Conservation (phyloP, 2,888 invertebrate genomes). For the Peribatodes rhomboidaria region DNA sequence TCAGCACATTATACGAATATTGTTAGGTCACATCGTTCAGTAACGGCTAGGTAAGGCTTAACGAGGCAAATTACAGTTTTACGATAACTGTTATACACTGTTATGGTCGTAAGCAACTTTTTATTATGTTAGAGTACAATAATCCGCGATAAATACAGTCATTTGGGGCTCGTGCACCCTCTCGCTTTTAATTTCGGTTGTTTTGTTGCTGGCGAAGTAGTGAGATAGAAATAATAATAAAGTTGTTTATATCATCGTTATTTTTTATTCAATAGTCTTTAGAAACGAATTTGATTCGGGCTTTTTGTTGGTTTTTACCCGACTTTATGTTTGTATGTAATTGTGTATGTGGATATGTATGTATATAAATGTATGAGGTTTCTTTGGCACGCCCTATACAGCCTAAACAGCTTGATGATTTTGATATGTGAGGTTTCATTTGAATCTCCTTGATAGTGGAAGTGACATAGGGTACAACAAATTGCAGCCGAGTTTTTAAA, state of each 20-base stretch:
- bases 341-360: too few relatives aligned
- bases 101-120: constrained; percentile 27
- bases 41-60: constrained; percentile 10
- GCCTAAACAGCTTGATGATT: too few relatives aligned
- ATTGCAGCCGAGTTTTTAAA: too few relatives aligned
- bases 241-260: neutral
- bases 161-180: neutral
- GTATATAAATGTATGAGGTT: too few relatives aligned
- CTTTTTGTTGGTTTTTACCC: too few relatives aligned
- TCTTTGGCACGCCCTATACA: too few relatives aligned
- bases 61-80: constrained; percentile 22
- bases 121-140: constrained; percentile 9
- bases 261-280: too few relatives aligned
- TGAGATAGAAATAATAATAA: neutral
- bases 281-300: too few relatives aligned
- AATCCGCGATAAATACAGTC: constrained; percentile 7
- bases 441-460: too few relatives aligned
- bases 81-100: constrained; percentile 7
- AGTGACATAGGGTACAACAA: too few relatives aligned
- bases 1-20: constrained; percentile 23
- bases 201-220: neutral
- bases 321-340: too few relatives aligned
- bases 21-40: constrained; percentile 18
- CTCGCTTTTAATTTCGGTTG: neutral
- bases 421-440: too few relatives aligned